A percentile compares a stretch with the other conserved stretches of the same genome.
Conservation (phyloP, 2,888 invertebrate species). For the Dascillus cervinus region DNA sequence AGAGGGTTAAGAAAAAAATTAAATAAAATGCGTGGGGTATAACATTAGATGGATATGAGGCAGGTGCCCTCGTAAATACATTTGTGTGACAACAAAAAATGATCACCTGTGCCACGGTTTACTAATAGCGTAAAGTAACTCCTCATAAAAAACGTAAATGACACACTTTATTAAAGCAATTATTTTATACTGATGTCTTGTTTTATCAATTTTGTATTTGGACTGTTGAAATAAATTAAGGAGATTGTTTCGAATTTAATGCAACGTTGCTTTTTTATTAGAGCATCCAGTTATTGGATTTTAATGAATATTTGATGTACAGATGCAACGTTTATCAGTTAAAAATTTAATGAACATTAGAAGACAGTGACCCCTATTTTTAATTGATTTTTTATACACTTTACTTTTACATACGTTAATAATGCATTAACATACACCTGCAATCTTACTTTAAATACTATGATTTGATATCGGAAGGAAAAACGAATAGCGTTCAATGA, state of each 20-base stretch:
- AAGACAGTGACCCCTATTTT: slow-evolving; percentile 11
- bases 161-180: slow-evolving; percentile 25
- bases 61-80: slow-evolving; percentile 20
- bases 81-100: slow-evolving; percentile 21
- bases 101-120: slow-evolving; percentile 22
- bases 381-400: slow-evolving; percentile 17
- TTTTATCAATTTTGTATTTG: slow-evolving; percentile 19
- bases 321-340: slow-evolving; percentile 16
- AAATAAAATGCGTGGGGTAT: slow-evolving; percentile 23
- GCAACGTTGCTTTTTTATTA: slow-evolving; percentile 16
- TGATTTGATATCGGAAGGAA: no score
- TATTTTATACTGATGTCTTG: slow-evolving; percentile 20
- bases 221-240: slow-evolving; percentile 13
- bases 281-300: slow-evolving; percentile 14
- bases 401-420: no score
- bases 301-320: slow-evolving; percentile 16
- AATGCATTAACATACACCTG: no score
- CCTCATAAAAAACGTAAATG: slow-evolving; percentile 21
- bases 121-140: slow-evolving; percentile 15
- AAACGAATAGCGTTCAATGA: no score
- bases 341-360: slow-evolving; percentile 14
- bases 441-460: no score
- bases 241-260: no score
- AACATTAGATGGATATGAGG: slow-evolving; percentile 19
- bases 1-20: slow-evolving; percentile 1